Evolutionary conservation across 1,140 invertebrate genomes (phyloP).

Genomic region (Drosophila pectinifera): DNA sequence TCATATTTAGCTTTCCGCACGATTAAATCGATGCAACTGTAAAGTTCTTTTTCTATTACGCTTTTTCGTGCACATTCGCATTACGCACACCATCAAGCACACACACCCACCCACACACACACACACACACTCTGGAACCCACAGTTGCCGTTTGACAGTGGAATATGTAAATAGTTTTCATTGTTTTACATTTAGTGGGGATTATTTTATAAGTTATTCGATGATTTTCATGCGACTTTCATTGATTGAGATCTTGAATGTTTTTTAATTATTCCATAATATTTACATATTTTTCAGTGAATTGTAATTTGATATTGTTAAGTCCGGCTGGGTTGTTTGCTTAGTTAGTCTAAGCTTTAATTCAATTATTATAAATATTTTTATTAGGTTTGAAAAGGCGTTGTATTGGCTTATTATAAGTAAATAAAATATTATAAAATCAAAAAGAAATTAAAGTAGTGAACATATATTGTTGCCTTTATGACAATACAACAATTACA

Average conservation of each 20-base stretch:
- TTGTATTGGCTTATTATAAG: background rate
- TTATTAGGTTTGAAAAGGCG: background rate
- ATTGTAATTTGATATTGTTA: background rate
- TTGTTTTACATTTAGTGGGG: background rate
- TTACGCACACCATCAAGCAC: conserved; percentile 59
- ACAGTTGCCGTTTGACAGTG: conserved; percentile 7
- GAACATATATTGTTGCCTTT: too few relatives aligned
- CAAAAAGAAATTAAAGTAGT: background rate
- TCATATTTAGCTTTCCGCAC: conserved; percentile 84
- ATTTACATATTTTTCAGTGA: background rate
- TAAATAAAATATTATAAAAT: background rate
- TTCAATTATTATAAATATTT: background rate
- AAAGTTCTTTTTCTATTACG: conserved; percentile 83
- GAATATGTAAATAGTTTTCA: conserved; percentile 31
- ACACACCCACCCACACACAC: conserved; percentile 14
- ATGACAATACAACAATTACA: background rate
- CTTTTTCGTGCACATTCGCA: conserved; percentile 64
- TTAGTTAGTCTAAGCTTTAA: background rate
- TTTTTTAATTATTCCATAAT: background rate
- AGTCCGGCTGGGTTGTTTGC: background rate
- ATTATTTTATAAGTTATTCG: background rate
- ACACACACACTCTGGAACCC: conserved; percentile 13
- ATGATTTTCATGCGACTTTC: background rate
- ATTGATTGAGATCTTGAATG: background rate
- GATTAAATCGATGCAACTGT: conserved; percentile 84